These are phyloP conservation scores for Drosophila multiciliata DNA, from an alignment of 2,888 invertebrate genomes.

Conservation along the genomic window DNA sequence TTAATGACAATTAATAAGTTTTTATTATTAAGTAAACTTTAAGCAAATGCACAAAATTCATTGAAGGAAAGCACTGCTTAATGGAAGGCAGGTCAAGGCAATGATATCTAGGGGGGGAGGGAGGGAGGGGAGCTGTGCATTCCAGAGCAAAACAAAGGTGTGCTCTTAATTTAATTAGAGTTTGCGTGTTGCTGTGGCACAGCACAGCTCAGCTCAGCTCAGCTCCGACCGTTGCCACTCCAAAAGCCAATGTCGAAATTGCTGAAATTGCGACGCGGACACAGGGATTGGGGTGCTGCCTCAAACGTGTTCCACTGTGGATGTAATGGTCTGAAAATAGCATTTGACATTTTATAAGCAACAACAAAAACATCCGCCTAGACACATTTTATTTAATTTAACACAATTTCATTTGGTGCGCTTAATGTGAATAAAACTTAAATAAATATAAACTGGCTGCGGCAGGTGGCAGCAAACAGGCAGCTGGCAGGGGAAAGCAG, in stretches of 20 bases:
- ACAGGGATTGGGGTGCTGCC: conserved; percentile 33
- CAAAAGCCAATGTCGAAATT: conserved; percentile 20
- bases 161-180: conserved; percentile 80
- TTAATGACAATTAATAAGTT: conserved; percentile 66
- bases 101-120: not conserved
- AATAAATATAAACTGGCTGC: conserved; percentile 61
- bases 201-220: not conserved
- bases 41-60: conserved; percentile 6
- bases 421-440: conserved; percentile 69
- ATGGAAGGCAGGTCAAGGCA: conserved; percentile 25
- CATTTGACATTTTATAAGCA: conserved; percentile 61
- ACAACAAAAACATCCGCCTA: conserved; percentile 39
- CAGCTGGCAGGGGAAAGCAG: too few relatives aligned
- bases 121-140: conserved; percentile 23
- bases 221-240: conserved; percentile 9
- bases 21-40: conserved; percentile 30
- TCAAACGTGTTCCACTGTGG: conserved; percentile 20
- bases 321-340: conserved; percentile 78
- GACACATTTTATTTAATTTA: conserved; percentile 76
- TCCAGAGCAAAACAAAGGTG: conserved; percentile 64
- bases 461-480: not conserved
- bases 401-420: conserved; percentile 69
- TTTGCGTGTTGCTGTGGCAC: conserved; percentile 48
- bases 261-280: conserved; percentile 24
- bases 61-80: not conserved